phyloP scores from a whole-genome alignment of 2,888 invertebrate genomes.

The Drosophila ezoana region DNA sequence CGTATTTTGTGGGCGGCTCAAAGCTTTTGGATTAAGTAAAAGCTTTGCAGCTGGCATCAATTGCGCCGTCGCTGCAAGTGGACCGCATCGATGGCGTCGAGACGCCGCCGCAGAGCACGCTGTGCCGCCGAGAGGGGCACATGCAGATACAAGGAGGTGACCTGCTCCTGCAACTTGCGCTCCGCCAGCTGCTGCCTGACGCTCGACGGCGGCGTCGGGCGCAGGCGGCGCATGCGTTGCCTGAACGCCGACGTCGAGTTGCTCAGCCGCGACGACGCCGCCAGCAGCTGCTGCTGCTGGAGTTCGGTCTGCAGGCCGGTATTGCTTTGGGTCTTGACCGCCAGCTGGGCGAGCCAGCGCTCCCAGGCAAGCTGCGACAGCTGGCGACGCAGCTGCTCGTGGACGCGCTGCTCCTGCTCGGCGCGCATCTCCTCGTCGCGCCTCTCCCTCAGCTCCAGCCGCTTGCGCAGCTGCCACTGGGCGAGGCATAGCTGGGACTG shows the following conservation, averaged over 20 bases:
- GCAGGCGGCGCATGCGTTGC: not conserved
- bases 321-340: not conserved
- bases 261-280: not conserved
- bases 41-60: not conserved
- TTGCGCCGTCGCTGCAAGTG: constrained; percentile 10
- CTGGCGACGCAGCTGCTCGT: constrained; percentile 28
- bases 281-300: not conserved
- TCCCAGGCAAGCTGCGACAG: constrained; percentile 48
- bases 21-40: not conserved
- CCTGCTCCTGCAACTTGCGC: not conserved
- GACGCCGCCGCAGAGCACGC: constrained; percentile 29
- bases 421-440: constrained; percentile 1
- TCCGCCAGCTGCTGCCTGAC: not conserved
- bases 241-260: not conserved
- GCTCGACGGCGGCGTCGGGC: not conserved
- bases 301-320: not conserved
- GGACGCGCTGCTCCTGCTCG: constrained; percentile 4
- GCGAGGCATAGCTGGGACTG: constrained; percentile 1
- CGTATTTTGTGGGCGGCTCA: too few relatives aligned
- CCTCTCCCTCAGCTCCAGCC: constrained; percentile 13
- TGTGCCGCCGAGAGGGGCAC: constrained; percentile 48
- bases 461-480: constrained; percentile 43
- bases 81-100: constrained; percentile 5
- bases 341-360: constrained; percentile 42
- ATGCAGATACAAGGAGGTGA: constrained; percentile 18